Evolutionary conservation across 2,113 vertebrate species (phyloP).

Genomic region (Perccottus glenii): DNA sequence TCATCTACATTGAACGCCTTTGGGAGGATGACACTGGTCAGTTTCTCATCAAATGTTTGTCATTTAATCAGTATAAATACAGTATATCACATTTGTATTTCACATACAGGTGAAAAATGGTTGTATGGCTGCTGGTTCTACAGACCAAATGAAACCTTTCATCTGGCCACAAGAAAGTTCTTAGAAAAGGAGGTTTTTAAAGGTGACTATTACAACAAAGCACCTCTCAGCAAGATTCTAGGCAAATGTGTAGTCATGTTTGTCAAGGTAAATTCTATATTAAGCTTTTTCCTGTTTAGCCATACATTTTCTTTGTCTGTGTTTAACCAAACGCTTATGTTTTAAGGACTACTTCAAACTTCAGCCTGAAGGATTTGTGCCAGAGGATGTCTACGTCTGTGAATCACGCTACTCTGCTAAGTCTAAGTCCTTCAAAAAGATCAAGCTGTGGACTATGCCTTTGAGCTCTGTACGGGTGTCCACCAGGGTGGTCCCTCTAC

Average conservation of each 20-base stretch:
- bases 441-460: slow-evolving; percentile 98
- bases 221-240: slow-evolving; percentile 96
- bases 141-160: slow-evolving; percentile 97
- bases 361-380: slow-evolving; percentile 91
- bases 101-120: slow-evolving; percentile 92
- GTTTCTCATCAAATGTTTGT: slow-evolving; percentile 36
- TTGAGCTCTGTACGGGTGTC: slow-evolving; percentile 92
- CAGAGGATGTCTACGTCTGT: slow-evolving; percentile 95
- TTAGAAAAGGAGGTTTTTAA: slow-evolving; percentile 99
- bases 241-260: slow-evolving; percentile 99
- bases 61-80: neutral
- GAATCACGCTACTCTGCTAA: slow-evolving; percentile 98
- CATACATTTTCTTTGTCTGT: slow-evolving; percentile 2
- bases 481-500: slow-evolving; percentile 90
- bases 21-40: slow-evolving; percentile 97
- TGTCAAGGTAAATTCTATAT: slow-evolving; percentile 88
- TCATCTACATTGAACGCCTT: slow-evolving; percentile 96
- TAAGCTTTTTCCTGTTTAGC: neutral
- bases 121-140: slow-evolving; percentile 99
- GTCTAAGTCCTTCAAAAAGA: slow-evolving; percentile 98
- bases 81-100: neutral
- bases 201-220: slow-evolving; percentile 99
- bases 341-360: slow-evolving; percentile 96
- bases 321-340: neutral
- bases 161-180: slow-evolving; percentile 97